phyloP scores from a whole-genome alignment of 2,888 invertebrate species.

The Eupithecia insigniata region DNA sequence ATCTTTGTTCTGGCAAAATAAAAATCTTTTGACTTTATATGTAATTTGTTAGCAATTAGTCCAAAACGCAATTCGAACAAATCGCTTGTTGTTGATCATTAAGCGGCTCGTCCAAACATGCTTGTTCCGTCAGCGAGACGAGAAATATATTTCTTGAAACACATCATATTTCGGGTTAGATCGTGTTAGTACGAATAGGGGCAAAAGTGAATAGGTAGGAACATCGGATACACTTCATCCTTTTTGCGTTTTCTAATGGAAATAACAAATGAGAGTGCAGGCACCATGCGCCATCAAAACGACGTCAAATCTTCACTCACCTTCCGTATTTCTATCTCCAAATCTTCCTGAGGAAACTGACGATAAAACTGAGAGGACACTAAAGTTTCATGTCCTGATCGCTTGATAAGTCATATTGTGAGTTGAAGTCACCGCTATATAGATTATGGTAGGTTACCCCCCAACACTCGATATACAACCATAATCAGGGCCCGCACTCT shows the following conservation, averaged over 20 bases:
- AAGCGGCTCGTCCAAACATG: too few relatives aligned
- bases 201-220: neutral
- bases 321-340: neutral
- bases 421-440: neutral
- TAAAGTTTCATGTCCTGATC: neutral
- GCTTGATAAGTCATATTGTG: neutral
- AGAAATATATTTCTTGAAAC: neutral
- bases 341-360: neutral
- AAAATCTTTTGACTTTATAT: too few relatives aligned
- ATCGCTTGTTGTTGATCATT: too few relatives aligned
- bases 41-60: neutral
- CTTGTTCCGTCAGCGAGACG: neutral
- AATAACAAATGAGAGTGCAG: neutral
- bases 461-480: neutral
- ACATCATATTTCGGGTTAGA: neutral
- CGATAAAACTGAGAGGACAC: neutral
- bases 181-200: neutral
- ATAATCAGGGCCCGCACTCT: too few relatives aligned
- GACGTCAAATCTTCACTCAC: neutral
- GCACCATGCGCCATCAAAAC: neutral
- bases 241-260: neutral
- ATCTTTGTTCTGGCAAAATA: too few relatives aligned
- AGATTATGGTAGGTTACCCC: neutral
- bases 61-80: neutral
- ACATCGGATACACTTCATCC: neutral